phyloP scores from a whole-genome alignment of 2,888 invertebrate species.

The Fragum fragum region DNA sequence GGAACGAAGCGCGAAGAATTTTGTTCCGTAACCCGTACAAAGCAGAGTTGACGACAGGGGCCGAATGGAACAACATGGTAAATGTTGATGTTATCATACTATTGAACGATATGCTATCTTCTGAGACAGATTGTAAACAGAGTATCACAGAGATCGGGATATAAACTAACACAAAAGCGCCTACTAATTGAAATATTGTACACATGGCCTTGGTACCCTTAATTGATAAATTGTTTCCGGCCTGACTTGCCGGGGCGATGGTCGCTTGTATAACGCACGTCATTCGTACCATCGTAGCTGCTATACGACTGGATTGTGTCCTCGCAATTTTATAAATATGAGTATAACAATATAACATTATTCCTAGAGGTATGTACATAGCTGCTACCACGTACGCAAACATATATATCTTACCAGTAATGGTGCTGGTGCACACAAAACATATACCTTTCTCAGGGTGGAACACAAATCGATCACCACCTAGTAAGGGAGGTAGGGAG shows the following conservation, averaged over 20 bases:
- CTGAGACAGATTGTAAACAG: conserved; percentile 64
- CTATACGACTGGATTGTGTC: conserved; percentile 82
- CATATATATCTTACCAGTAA: conserved; percentile 73
- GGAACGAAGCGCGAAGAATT: conserved; percentile 79
- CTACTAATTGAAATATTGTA: conserved; percentile 81
- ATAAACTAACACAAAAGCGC: conserved; percentile 80
- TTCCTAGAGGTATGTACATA: conserved; percentile 76
- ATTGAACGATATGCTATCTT: conserved; percentile 61
- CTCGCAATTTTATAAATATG: conserved; percentile 83
- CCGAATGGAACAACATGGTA: conserved; percentile 78
- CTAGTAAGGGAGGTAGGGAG: conserved; percentile 78
- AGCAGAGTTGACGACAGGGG: conserved; percentile 80
- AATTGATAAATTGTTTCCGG: conserved; percentile 67
- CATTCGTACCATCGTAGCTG: conserved; percentile 84
- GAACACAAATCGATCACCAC: conserved; percentile 72
- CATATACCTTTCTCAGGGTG: conserved; percentile 78
- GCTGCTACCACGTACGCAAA: conserved; percentile 70
- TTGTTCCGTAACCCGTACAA: conserved; percentile 82
- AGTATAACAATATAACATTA: conserved; percentile 81
- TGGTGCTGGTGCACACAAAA: conserved; percentile 71
- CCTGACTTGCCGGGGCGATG: conserved; percentile 73
- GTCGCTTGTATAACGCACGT: conserved; percentile 83
- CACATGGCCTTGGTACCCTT: conserved; percentile 82
- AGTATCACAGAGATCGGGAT: conserved; percentile 79
- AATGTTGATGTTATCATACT: conserved; percentile 73